Percentiles rank a stretch among this genome's conserved stretches.
Evolutionary conservation across 2,113 vertebrate genomes (phyloP).

Genomic region (Dasyornis broadbenti): DNA sequence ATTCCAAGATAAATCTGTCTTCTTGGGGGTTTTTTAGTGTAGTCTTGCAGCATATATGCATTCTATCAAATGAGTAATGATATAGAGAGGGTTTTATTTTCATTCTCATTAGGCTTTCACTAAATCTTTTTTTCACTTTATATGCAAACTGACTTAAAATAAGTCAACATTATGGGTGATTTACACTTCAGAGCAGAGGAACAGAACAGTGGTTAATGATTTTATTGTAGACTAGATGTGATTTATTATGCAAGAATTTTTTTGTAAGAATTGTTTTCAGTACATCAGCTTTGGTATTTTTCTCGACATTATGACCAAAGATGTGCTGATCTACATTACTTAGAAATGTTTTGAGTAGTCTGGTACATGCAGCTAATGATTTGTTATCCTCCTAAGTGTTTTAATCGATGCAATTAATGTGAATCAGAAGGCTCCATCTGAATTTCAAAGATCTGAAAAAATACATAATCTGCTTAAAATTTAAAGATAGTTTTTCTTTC

Average conservation of each 20-base stretch:
- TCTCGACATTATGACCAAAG: conserved; percentile 17
- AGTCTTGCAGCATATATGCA: background rate
- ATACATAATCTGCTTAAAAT: conserved; percentile 30
- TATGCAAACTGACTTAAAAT: conserved; percentile 13
- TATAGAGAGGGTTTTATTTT: conserved; percentile 20
- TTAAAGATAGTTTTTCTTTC: background rate
- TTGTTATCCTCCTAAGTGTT: conserved; percentile 48
- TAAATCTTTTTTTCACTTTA: background rate
- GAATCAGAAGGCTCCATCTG: background rate
- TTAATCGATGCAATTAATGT: conserved; percentile 45
- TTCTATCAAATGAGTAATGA: background rate
- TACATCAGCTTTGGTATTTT: conserved; percentile 20
- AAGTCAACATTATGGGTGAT: conserved; percentile 26
- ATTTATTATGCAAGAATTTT: conserved; percentile 10
- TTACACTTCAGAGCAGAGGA: conserved; percentile 20
- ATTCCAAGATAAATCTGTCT: background rate
- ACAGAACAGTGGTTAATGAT: background rate
- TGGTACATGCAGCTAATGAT: conserved; percentile 35
- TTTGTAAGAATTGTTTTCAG: conserved; percentile 20
- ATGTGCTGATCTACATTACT: conserved; percentile 28
- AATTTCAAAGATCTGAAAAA: conserved; percentile 21
- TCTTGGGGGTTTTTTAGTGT: background rate
- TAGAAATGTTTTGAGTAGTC: conserved; percentile 28
- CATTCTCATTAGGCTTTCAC: background rate
- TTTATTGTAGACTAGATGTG: conserved; percentile 6